Evolutionary conservation across 1,140 invertebrate species (phyloP), one percentile per base, ranked within the genome.

Genomic region (Neuroterus valhalla): DNA sequence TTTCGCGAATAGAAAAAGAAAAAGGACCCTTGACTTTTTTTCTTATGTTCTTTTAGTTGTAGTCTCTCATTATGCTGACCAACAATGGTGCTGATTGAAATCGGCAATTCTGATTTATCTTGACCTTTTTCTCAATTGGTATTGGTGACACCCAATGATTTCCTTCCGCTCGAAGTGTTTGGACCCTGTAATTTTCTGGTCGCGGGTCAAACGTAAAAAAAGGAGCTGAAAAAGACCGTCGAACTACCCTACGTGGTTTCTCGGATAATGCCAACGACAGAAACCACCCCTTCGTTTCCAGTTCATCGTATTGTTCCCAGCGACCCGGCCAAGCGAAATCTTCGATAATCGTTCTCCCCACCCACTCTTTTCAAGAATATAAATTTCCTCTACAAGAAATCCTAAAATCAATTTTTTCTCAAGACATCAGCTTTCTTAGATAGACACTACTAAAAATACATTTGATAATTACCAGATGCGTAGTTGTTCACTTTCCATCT

Each of bases 81-180:
- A 82, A 89, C 87, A 89, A 89, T 89, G 84, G 85, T 78, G 85
- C 88, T 89, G 87, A 89, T 89, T 88, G 88, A 88, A 86, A 88
- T 81, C 88, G 84, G 85, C 86, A 83, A 86, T 87, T 85, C 82
- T 83, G 83, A 85, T 82, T 84, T 81, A 83, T 81, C 76, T 83
- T 81, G 81, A 86, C 79, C 78, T 78, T 75, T 79, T 79, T 80
- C 55, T 73, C 72, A 78, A 85, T 85, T 87, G 81, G 81, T 82
- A 81, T 82, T 82, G 76, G 75, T 79, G 81, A 88, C 88, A 88
- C 86, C 86, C 82, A 81, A 82, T 80, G 75, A 81, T 82, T 79
- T 78, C 72, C 80, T 89, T 89, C 87, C 89, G 85, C 83, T 81
- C 82, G 80, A 87, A 70, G 82, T 81, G 74, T 72, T 74, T 78